Evolutionary conservation across 2,797 vertebrate species (phyloP).

Genomic region (Adelosebastes latens): DNA sequence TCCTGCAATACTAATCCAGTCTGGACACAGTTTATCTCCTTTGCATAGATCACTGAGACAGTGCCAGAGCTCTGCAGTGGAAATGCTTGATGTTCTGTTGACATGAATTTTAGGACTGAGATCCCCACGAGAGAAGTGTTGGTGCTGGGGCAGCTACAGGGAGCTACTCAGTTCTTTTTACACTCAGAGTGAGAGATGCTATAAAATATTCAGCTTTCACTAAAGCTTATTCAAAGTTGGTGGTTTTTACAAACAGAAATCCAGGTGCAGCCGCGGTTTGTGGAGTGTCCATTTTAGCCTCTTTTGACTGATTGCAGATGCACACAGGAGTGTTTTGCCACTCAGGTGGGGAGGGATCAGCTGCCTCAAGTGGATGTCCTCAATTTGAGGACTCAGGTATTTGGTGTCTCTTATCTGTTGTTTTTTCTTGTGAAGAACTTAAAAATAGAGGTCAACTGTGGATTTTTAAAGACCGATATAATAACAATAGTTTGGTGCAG

Average conservation of each 20-base stretch:
- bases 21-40: constrained; percentile 38
- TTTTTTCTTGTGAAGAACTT: neutral
- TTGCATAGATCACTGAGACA: constrained; percentile 27
- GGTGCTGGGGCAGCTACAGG: neutral
- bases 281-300: constrained; percentile 1
- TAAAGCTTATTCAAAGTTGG: constrained; percentile 1
- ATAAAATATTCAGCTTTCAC: constrained; percentile 13
- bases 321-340: neutral
- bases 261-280: neutral
- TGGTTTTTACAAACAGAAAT: constrained; percentile 2
- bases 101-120: neutral
- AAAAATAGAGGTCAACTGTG: neutral
- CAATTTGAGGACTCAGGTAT: constrained; percentile 1
- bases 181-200: neutral
- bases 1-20: constrained; percentile 34
- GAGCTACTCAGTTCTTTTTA: neutral
- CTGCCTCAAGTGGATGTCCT: neutral
- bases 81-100: constrained; percentile 29
- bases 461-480: too few species aligned
- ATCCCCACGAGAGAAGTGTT: neutral
- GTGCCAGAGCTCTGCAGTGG: constrained; percentile 3
- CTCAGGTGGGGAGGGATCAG: neutral
- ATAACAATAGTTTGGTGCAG: too few species aligned
- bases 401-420: neutral
- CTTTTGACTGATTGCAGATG: neutral